These are phyloP conservation scores for Amphimedon queenslandica DNA, from an alignment of 37 sponge, comb jelly and placozoan species.

Conservation along the genomic window DNA sequence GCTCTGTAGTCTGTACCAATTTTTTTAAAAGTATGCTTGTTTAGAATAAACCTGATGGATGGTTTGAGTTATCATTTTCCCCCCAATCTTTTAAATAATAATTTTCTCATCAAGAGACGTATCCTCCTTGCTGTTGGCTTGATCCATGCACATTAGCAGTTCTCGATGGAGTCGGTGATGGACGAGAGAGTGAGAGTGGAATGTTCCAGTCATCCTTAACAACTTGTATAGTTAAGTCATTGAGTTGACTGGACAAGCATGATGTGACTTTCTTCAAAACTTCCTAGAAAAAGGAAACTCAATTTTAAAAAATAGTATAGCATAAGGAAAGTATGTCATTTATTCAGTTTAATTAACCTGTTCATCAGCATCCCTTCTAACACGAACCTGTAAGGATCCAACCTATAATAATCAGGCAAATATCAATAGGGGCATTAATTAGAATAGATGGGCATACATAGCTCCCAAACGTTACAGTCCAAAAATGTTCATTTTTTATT, in stretches of 20 bases:
- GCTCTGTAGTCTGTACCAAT: no score
- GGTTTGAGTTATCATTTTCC: no score
- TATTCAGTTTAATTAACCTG: conserved; percentile 75
- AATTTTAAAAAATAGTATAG: neutral
- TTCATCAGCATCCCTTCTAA: conserved; percentile 84
- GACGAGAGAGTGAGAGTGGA: neutral
- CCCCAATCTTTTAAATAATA: no score
- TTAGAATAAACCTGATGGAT: no score
- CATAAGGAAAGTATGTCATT: neutral
- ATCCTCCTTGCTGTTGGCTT: no score
- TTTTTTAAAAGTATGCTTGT: no score
- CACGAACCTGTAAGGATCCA: conserved; percentile 84
- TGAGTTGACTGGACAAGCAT: conserved; percentile 61
- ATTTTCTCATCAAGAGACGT: no score
- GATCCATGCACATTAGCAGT: no score
- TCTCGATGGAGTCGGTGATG: neutral
- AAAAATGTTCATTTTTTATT: conserved; percentile 85
- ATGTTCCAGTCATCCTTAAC: conserved; percentile 86
- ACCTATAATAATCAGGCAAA: conserved; percentile 39
- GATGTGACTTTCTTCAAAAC: conserved; percentile 75
- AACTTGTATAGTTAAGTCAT: conserved; percentile 86
- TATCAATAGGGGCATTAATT: neutral
- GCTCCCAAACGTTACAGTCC: conserved; percentile 76
- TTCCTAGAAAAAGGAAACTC: conserved; percentile 27
- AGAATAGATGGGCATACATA: conserved; percentile 46